Evolutionary conservation across 2,888 invertebrate genomes (phyloP), one percentile per base, ranked within the genome.

Genomic region (Pristionchus exspectatus): DNA sequence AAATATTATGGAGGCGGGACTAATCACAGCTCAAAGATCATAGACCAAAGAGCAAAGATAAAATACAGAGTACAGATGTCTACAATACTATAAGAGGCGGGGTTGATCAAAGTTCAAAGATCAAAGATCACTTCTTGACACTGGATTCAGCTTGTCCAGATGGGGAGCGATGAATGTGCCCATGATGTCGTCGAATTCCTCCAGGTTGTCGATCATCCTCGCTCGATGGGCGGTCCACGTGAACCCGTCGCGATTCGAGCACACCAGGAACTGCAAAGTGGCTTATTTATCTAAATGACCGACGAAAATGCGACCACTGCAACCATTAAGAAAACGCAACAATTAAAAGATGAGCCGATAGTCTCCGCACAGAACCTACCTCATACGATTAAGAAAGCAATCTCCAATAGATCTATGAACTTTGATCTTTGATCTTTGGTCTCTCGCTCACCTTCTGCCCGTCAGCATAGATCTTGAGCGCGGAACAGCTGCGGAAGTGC

Each of bases 401-500:
- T 50, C 9, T 50, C 44, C 10, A 9, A 12, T 12, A 44, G 38
- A 74, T 27, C 27, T 33, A 27, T 10, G 7, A 9, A 50, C 44
- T 50, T 50, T 50, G 77, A 44, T 77, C 38, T 24, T 38, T 38
- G 38, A 77, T 38, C 77, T 77, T 33, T 50, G n/a, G n/a, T n/a
- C 38, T 38, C 38, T 50, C 7, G 3, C 44, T 50, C 44, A 85
- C 30, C 85, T 59, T 33, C 59, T 56, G 81, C 21, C 50, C 81
- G n/a, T 54, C 12, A 5, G 0, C 12, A 18, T 10, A 9, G 85
- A 59, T 59, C 33, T 0, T 24, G 33, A 59, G 59, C 59, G 85
- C 63, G 4, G 63, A 85, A 33, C 85, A 85, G 50, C 59, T 85
- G 27, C 24, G 24, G n/a, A 85, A 85, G 85, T 85, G 59, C 18